phyloP scores from a whole-genome alignment of 2,888 invertebrate species.

The Dendrolimus houi region DNA sequence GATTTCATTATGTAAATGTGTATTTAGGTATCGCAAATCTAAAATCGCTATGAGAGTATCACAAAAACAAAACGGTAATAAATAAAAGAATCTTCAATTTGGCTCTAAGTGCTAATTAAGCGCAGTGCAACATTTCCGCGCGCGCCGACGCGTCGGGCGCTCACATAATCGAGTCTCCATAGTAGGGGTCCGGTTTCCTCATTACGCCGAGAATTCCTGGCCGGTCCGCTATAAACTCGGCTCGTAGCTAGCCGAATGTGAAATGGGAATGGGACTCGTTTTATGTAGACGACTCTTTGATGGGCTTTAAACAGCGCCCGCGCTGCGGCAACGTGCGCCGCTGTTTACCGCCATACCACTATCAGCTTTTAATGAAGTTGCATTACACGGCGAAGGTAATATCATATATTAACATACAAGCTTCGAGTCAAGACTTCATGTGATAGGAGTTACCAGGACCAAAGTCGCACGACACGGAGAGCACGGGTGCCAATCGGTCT shows the following conservation, averaged over 20 bases:
- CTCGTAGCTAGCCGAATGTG: constrained; percentile 49
- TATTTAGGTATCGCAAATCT: too few relatives aligned
- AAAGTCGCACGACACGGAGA: too few relatives aligned
- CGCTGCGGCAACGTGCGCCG: constrained; percentile 11
- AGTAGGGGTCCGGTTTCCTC: constrained; percentile 36
- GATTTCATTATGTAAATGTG: too few relatives aligned
- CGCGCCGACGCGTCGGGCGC: not conserved
- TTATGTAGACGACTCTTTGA: constrained; percentile 55
- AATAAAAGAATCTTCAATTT: not conserved
- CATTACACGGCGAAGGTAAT: not conserved
- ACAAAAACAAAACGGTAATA: not conserved
- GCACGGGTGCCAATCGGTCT: too few relatives aligned
- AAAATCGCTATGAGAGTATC: too few relatives aligned
- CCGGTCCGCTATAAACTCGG: constrained; percentile 50
- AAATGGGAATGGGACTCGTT: constrained; percentile 57
- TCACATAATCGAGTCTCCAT: not conserved
- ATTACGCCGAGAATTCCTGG: constrained; percentile 55
- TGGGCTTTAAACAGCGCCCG: constrained; percentile 42
- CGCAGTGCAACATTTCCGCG: not conserved
- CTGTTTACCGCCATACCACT: constrained; percentile 3
- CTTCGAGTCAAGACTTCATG: too few relatives aligned
- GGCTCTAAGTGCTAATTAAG: not conserved
- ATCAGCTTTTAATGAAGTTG: constrained; percentile 4
- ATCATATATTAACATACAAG: too few relatives aligned
- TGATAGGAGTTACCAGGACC: too few relatives aligned